These are phyloP conservation scores for Spodoptera exigua DNA, from an alignment of 2,888 invertebrate species.

Conservation along the genomic window DNA sequence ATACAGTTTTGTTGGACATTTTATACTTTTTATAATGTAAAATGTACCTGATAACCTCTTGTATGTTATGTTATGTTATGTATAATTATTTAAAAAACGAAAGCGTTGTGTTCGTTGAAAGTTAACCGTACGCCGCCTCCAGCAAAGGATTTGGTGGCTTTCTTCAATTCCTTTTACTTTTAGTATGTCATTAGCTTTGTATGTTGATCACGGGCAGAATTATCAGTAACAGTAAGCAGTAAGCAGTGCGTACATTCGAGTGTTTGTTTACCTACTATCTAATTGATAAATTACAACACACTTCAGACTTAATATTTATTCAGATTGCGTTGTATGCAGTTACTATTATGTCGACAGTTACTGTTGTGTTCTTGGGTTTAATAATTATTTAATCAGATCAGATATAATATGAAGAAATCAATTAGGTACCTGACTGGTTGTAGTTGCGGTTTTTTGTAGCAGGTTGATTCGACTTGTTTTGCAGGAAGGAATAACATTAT, in stretches of 20 bases:
- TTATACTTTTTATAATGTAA: no score
- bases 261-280: slow-evolving; percentile 62
- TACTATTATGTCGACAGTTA: slow-evolving; percentile 40
- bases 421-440: no score
- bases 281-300: slow-evolving; percentile 58
- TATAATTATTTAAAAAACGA: slow-evolving; percentile 25
- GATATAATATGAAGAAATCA: no score
- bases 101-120: slow-evolving; percentile 32
- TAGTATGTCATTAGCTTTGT: slow-evolving; percentile 39
- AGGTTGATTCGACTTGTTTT: no score
- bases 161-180: slow-evolving; percentile 49
- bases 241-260: slow-evolving; percentile 41
- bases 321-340: slow-evolving; percentile 49
- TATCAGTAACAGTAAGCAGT: slow-evolving; percentile 19
- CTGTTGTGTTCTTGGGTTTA: slow-evolving; percentile 10
- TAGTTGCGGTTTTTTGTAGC: no score
- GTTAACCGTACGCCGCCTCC: slow-evolving; percentile 15
- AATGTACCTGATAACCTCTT: no score
- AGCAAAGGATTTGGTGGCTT: slow-evolving; percentile 40
- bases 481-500: no score
- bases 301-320: slow-evolving; percentile 54
- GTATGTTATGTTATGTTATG: background rate
- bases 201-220: slow-evolving; percentile 38
- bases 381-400: slow-evolving; percentile 10
- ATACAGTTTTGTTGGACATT: no score